Evolutionary conservation across 2,797 vertebrate species (phyloP).

Genomic region (Tragopan temminckii): DNA sequence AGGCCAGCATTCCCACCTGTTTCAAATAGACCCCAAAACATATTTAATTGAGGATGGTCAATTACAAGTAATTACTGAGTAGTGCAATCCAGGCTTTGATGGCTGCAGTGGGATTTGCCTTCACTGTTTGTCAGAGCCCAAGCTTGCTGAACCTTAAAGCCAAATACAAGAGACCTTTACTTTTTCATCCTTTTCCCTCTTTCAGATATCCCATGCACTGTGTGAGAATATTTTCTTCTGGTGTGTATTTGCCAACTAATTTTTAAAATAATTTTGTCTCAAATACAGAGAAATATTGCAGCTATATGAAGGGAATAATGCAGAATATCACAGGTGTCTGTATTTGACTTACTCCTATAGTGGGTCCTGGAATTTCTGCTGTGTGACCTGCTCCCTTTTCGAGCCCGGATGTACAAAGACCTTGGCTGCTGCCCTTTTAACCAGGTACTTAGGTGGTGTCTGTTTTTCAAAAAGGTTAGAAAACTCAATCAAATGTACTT

Average conservation of each 20-base stretch:
- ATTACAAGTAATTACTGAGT: not conserved
- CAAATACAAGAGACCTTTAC: not conserved
- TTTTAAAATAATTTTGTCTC: constrained; percentile 13
- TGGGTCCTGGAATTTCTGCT: not conserved
- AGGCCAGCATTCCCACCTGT: not conserved
- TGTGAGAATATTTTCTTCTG: not conserved
- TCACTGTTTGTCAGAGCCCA: not conserved
- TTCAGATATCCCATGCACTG: not conserved
- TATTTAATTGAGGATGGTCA: not conserved
- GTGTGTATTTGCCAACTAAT: not conserved
- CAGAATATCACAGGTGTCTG: not conserved
- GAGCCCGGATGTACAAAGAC: not conserved
- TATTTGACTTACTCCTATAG: not conserved
- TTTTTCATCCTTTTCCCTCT: not conserved
- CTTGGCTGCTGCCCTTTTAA: not conserved
- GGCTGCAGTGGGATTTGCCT: not conserved
- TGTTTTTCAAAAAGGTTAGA: not conserved
- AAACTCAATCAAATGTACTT: not conserved
- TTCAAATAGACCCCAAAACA: not conserved
- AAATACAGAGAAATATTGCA: not conserved
- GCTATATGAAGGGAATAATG: not conserved
- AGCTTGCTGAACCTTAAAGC: not conserved
- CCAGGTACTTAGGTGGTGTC: not conserved
- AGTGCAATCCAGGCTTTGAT: not conserved
- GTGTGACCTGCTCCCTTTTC: not conserved